phyloP scores from a whole-genome alignment of 2,113 vertebrate genomes.

The Aptenodytes forsteri region DNA sequence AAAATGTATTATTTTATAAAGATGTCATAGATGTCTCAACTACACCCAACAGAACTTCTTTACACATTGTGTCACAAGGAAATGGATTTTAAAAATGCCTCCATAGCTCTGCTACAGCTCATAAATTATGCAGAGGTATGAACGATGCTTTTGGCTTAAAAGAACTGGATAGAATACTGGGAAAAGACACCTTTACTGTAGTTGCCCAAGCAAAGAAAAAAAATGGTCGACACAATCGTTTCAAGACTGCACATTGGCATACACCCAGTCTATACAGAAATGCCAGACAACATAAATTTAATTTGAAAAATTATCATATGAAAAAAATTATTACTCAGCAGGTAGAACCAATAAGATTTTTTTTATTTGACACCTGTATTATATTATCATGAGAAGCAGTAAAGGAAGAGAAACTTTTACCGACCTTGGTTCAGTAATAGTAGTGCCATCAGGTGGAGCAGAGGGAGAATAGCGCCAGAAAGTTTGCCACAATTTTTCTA shows the following conservation, averaged over 20 bases:
- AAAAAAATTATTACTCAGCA: constrained; percentile 41
- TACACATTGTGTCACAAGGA: not conserved
- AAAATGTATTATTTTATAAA: constrained; percentile 60
- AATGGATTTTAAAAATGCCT: not conserved
- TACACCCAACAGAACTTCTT: not conserved
- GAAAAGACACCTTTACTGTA: not conserved
- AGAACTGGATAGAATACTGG: not conserved
- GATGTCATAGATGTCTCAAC: constrained; percentile 48
- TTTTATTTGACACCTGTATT: not conserved
- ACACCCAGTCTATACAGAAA: not conserved
- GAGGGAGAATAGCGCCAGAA: constrained; percentile 86
- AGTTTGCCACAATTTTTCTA: constrained; percentile 87
- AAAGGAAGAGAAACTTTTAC: constrained; percentile 10
- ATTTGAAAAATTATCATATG: constrained; percentile 1
- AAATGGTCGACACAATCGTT: not conserved
- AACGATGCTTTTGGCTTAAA: constrained; percentile 1
- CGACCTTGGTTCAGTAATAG: constrained; percentile 80
- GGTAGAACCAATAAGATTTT: not conserved
- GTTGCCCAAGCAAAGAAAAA: not conserved
- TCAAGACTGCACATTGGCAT: constrained; percentile 9
- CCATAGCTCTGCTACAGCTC: not conserved
- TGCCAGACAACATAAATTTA: not conserved
- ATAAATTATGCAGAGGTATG: constrained; percentile 12
- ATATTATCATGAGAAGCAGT: not conserved
- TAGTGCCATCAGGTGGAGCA: constrained; percentile 79